Base-by-base conservation (phyloP, 2,113 vertebrate genomes). In the Epinephelus fuscoguttatus region DNA sequence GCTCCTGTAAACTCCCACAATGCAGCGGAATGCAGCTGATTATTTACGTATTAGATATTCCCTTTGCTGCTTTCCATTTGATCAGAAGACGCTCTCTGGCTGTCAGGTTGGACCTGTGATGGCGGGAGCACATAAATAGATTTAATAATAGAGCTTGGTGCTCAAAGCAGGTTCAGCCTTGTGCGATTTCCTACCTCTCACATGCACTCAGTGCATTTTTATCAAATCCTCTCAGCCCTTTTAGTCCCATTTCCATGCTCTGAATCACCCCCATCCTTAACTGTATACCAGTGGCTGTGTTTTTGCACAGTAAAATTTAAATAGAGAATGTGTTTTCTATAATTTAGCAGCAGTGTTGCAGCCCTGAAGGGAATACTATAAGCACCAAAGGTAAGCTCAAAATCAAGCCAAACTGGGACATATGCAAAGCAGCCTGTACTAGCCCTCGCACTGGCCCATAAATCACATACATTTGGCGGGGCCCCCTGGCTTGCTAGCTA, bases 301-400 rank as follows among this genome's bases (percentile, higher is more conserved):
- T 93, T 89, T 82, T 91, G 70, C 94, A 95, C 86, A 91, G 94
- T 94, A 89, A 94, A 93, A 96, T 95, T 94, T 94, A 96, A 96
- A 95, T 94, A 93, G 94, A 96, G 96, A 96, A 95, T 94, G 92
- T 93, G 93, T 96, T 96, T 96, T 95, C 89, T 91, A 95, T 96
- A 96, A 96, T 96, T 96, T 96, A 96, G 95, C 93, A 93, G 91
- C 84, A 84, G 94, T 93, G 93, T 76, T 88, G 84, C 92, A 91
- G 94, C 92, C 94, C 86, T 93, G 68, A 94, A 92, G 82, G 89
- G 86, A 84, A 96, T 96, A 96, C 96, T 95, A 95, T 92, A 95
- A 87, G 93, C 90, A 93, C 81, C 1, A 1, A 90, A 68, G 33
- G 90, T 91, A 94, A 94, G 91, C 85, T 93, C 88, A 94, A 94